phyloP scores from a whole-genome alignment of 2,888 invertebrate species.

The Ectemnius lituratus region DNA sequence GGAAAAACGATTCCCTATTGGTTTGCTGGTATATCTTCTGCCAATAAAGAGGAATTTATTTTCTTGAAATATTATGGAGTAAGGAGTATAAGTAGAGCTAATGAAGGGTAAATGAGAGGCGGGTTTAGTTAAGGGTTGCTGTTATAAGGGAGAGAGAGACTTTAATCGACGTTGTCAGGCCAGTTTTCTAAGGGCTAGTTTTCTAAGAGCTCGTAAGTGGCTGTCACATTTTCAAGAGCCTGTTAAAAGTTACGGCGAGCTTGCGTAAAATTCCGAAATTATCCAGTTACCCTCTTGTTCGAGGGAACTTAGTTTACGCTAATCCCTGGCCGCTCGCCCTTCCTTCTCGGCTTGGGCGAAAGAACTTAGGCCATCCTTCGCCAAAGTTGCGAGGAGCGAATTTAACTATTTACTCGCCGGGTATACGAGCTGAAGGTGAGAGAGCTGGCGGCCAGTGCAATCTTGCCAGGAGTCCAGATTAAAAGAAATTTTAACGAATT shows the following conservation, averaged over 20 bases:
- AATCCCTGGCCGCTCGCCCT: constrained; percentile 38
- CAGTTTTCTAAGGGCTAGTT: background rate
- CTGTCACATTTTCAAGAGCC: constrained; percentile 33
- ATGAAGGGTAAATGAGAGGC: no score
- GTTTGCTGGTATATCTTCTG: no score
- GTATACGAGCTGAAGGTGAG: constrained; percentile 5
- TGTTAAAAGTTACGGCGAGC: constrained; percentile 38
- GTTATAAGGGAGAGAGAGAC: background rate
- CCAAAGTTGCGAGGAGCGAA: constrained; percentile 32
- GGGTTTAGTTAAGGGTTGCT: background rate
- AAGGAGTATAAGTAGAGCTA: no score
- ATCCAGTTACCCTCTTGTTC: constrained; percentile 35
- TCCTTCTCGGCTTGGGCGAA: constrained; percentile 29
- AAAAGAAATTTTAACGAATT: constrained; percentile 43
- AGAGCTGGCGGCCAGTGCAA: background rate
- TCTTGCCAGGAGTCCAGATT: constrained; percentile 24
- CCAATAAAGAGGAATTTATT: no score
- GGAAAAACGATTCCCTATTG: no score
- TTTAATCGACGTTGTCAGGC: constrained; percentile 4
- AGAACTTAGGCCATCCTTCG: constrained; percentile 39
- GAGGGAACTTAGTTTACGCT: constrained; percentile 52
- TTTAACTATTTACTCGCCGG: constrained; percentile 41
- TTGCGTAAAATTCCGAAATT: constrained; percentile 54
- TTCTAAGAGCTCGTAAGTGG: constrained; percentile 2
- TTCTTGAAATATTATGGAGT: no score